Conservation (phyloP, 2,113 vertebrate species). For the Pyrgilauda ruficollis region DNA sequence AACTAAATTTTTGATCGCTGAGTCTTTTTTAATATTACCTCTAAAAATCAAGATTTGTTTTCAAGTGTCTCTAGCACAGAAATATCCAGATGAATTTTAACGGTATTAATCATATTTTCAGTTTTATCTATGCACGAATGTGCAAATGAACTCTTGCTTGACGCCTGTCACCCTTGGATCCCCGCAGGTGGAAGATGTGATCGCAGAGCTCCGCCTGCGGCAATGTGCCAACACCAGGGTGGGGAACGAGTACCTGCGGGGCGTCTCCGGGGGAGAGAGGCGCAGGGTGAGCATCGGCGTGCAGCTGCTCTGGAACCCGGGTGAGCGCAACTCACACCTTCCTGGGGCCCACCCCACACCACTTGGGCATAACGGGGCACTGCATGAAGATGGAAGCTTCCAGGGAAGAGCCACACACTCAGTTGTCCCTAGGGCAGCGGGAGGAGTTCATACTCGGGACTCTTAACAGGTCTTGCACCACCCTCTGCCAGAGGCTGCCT, state of each 20-base stretch:
- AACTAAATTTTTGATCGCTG: not conserved
- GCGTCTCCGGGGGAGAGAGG: constrained; percentile 90
- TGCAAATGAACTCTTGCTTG: not conserved
- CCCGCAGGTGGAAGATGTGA: constrained; percentile 90
- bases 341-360: not conserved
- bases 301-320: constrained; percentile 96
- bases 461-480: not conserved
- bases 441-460: not conserved
- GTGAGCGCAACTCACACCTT: constrained; percentile 67
- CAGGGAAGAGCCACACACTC: not conserved
- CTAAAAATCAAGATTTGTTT: constrained; percentile 7
- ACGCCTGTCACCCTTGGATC: not conserved
- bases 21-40: not conserved
- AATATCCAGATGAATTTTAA: not conserved
- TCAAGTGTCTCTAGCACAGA: not conserved
- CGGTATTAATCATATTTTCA: not conserved
- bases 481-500: not conserved
- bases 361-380: not conserved
- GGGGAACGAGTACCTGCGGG: constrained; percentile 84
- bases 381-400: not conserved
- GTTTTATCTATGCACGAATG: not conserved
- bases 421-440: not conserved
- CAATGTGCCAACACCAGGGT: constrained; percentile 92
- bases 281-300: constrained; percentile 92
- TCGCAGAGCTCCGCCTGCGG: constrained; percentile 89